phyloP scores from a whole-genome alignment of 2,113 vertebrate genomes.

The Anser brachyrhynchus region DNA sequence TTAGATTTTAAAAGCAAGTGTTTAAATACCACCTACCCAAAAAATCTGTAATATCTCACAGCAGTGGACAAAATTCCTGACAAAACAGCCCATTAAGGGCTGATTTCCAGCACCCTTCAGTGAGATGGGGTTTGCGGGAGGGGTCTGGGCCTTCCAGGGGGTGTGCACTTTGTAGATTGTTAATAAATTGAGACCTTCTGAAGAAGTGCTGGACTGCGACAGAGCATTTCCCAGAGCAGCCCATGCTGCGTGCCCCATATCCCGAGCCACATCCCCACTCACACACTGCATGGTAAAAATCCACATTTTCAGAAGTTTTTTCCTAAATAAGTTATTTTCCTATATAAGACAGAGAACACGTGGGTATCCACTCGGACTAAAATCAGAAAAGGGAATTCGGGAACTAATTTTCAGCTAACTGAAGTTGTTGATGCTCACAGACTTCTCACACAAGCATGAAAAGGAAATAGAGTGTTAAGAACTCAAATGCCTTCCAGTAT shows the following conservation, averaged over 20 bases:
- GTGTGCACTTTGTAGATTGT: background rate
- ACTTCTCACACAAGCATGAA: background rate
- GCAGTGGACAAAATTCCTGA: background rate
- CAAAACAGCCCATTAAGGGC: background rate
- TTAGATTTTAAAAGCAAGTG: background rate
- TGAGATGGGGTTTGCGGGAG: background rate
- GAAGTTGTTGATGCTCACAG: too few species aligned
- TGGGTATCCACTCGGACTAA: accelerated
- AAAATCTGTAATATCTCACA: background rate
- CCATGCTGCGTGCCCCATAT: accelerated
- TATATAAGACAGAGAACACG: too few species aligned
- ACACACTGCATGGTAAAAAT: accelerated
- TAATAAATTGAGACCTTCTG: background rate
- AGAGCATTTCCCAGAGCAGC: background rate
- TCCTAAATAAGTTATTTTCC: too few species aligned
- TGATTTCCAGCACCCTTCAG: background rate
- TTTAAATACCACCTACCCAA: background rate
- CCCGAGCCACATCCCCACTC: background rate
- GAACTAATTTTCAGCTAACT: background rate
- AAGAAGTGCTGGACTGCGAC: background rate
- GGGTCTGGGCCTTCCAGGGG: background rate
- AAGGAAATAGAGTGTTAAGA: background rate
- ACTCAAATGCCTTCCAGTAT: too few species aligned
- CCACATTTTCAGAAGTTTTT: background rate
- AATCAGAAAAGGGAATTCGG: background rate